These are phyloP conservation scores for Eristalinus sepulchralis DNA, from an alignment of 2,888 invertebrate genomes.

Conservation along the genomic window DNA sequence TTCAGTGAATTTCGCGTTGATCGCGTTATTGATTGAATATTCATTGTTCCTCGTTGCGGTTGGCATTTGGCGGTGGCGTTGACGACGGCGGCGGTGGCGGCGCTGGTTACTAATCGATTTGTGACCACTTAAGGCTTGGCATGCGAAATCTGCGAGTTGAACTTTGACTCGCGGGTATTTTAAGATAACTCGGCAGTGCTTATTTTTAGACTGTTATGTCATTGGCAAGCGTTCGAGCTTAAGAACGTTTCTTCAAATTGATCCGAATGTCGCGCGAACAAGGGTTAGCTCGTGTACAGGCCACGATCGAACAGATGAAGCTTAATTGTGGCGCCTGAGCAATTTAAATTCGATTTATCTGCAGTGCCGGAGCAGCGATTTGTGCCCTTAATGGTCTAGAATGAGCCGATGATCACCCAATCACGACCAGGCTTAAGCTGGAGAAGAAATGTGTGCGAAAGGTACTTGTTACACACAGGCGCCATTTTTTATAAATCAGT, in stretches of 20 bases:
- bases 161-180: slow-evolving; percentile 11
- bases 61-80: slow-evolving; percentile 17
- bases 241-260: background rate
- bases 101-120: slow-evolving; percentile 37
- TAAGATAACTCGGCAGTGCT: slow-evolving; percentile 10
- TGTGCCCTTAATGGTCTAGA: too few relatives aligned
- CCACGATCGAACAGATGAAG: background rate
- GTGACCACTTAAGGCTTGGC: slow-evolving; percentile 11
- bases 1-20: slow-evolving; percentile 49
- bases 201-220: slow-evolving; percentile 50
- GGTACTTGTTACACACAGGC: too few relatives aligned
- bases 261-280: background rate
- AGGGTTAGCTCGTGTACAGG: background rate
- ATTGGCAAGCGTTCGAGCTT: background rate
- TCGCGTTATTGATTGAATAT: slow-evolving; percentile 56
- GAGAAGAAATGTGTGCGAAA: too few relatives aligned
- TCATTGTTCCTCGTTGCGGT: slow-evolving; percentile 38
- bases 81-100: background rate
- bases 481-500: too few relatives aligned
- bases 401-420: too few relatives aligned
- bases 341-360: slow-evolving; percentile 7
- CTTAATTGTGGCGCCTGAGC: slow-evolving; percentile 5
- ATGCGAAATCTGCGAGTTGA: slow-evolving; percentile 11
- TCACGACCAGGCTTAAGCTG: too few relatives aligned
- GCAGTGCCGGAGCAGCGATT: background rate